Evolutionary conservation across 1,140 invertebrate species (phyloP).

Genomic region (Calliphora vicina): DNA sequence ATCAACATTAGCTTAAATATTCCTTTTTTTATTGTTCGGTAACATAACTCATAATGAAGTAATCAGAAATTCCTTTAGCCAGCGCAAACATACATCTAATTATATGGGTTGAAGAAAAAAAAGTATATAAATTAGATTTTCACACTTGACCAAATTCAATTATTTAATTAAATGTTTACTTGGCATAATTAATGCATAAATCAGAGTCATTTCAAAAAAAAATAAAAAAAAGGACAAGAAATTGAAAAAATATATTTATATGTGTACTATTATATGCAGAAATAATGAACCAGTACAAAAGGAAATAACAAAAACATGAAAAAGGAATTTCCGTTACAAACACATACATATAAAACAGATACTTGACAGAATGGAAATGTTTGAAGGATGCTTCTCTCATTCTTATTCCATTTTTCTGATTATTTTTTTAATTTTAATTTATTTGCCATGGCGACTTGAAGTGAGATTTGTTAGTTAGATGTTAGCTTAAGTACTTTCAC

Average conservation of each 20-base stretch:
- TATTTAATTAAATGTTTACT: constrained; percentile 31
- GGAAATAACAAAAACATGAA: neutral
- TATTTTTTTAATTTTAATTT: too few relatives aligned
- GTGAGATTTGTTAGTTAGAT: too few relatives aligned
- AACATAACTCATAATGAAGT: neutral
- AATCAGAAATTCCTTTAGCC: neutral
- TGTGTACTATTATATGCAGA: neutral
- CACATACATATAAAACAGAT: neutral
- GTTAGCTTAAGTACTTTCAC: too few relatives aligned
- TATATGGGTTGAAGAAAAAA: neutral
- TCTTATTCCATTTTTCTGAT: too few relatives aligned
- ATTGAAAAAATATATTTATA: neutral
- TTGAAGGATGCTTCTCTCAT: too few relatives aligned
- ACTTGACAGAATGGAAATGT: neutral
- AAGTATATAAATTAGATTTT: constrained; percentile 12
- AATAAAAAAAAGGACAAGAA: too few relatives aligned
- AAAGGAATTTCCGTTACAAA: neutral
- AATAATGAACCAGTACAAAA: neutral
- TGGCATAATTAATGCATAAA: constrained; percentile 27
- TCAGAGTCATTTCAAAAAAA: neutral
- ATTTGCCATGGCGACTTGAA: too few relatives aligned
- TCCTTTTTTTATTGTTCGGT: neutral
- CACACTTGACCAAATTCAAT: constrained; percentile 32
- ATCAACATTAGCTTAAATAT: neutral
- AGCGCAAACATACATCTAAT: neutral